Evolutionary conservation across 1,140 invertebrate species (phyloP), one percentile per base, ranked within the genome.

Genomic region (Diabrotica undecimpunctata): DNA sequence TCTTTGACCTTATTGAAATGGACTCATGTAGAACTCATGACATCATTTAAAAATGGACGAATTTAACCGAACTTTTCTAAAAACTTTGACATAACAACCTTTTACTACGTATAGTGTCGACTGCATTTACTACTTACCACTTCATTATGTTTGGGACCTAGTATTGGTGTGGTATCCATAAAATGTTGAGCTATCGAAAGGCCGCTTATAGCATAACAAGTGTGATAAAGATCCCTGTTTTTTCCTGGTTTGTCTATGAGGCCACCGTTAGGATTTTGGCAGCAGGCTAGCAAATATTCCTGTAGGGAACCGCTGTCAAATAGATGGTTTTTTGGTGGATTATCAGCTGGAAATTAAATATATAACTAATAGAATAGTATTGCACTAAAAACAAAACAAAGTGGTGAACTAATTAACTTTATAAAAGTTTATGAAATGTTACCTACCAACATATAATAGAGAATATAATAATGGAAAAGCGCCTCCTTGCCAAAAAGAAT

Each of bases 401-500:
- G 25, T 25, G 25, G 25, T 25, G 25, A 25, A 2, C 25, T 25
- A 25, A 25, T 25, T 25, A 25, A 25, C 25, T 25, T 25, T 25
- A n/a, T n/a, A n/a, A n/a, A n/a, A n/a, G n/a, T n/a, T n/a, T n/a
- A n/a, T n/a, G n/a, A 46, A 46, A 46, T 46, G 41, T 46, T 46
- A 55, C 12, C n/a, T 37, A 70, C 68, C 68, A 71, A 69, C 65
- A 14, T 61, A 66, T 14, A 78, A 54, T 56, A 78, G 63, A 39
- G 67, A 63, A 54, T 76, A 71, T 36, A 78, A 64, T 55, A 92
- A 75, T 50, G 94, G 92, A 78, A 98, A 95, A 46, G 89, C 85
- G 38, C 90, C 96, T 36, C 94, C 95, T 82, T 97, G 94, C 97
- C 97, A 99, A 83, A 98, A 99, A 5, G 95, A 97, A 79, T 99